Base-by-base conservation (phyloP, 2,113 vertebrate genomes). In the Lepidothrix coronata region DNA sequence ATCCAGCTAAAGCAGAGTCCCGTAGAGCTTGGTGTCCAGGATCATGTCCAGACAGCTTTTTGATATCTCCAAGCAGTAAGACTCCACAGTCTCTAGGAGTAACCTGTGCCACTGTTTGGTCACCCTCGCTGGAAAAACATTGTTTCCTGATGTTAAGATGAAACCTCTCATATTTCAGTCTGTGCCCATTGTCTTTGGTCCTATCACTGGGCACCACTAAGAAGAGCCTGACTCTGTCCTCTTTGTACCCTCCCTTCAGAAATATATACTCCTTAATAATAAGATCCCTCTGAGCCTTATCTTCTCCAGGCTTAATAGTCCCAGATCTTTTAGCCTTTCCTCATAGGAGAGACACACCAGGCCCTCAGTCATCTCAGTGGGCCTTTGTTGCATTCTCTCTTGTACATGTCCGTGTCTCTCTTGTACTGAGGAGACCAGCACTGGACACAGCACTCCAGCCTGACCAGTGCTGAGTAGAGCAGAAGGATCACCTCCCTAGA, bases 131-230 rank as follows among this genome's bases (percentile, higher is more conserved):
- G 51, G 41, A 28, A 52, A 30, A 39, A 74, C 44, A 12, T 5
- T 39, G 51, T 66, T 92, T 70, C 13, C 13, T 63, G 14, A 52
- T 52, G 14, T 39, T 74, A 30, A 43, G 18, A 62, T 24, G 9
- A 5, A 88, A 9, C 25, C 31, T 70, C n/a, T 27, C 1, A 0
- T 62, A 31, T 49, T 61, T 49, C 43, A 12, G 19, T 80, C 23
- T 72, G 39, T 79, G 27, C 31, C 16, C 0, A 0, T 41, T 75
- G 16, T 35, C n/a, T 75, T 67, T 5, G 1, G 7, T 83, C 24
- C 41, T 74, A 39, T 85, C 44, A 27, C 13, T 76, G 58, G 31
- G 6, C 33, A 62, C 28, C 49, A 43, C 44, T 51, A 27, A 25
- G 30, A 80, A 43, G 54, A 68, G 35, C 31, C 30, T 80, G 18